Base-by-base conservation (phyloP, 2,888 invertebrate species). In the Harmothoe impar region DNA sequence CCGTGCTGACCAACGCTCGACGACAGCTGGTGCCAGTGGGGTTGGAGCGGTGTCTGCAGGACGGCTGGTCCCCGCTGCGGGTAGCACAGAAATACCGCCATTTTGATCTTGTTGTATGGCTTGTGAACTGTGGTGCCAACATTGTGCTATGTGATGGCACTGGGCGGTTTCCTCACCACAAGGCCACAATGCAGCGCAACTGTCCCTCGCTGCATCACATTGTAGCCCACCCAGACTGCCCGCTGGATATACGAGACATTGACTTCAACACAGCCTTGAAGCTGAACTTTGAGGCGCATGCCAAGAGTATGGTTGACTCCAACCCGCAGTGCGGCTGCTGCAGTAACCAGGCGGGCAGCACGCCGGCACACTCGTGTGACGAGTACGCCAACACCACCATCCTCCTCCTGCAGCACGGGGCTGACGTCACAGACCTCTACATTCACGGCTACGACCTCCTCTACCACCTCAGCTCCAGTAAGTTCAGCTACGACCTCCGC, bases 201-300 rank as follows among this genome's bases (percentile, higher is more conserved):
- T 86, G 86, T 29, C 86, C 86, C 0, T 54, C 86, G 17, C 52
- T 86, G 86, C 86, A 86, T 29, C 86, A 86, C 29, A 54, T 86
- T 7, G 31, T 86, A 10, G 86, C 86, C 3, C 54, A 86, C 20
- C 54, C 86, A 23, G 17, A 86, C 54, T 86, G 86, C 86, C 86
- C 86, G 1, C 25, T 86, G 23, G 86, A 86, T 33, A 86, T 86
- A 20, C 25, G 33, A 23, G 86, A 86, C 29, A 56, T 86, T 25
- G 54, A 54, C 17, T 52, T 5, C 17, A 86, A 86, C 3, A 86
- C 54, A 29, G 86, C 86, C 0, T 5, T 86, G 5, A 86, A 25
- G 33, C 86, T 86, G 12, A 86, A 86, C 86, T 86, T 86, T 31
- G 86, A 86, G 86, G 86, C 3, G 52, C 86, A 56, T 29, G 86